These are phyloP conservation scores for Typhlomys cinereus DNA, from an alignment of 2,113 vertebrate species.

Conservation along the genomic window DNA sequence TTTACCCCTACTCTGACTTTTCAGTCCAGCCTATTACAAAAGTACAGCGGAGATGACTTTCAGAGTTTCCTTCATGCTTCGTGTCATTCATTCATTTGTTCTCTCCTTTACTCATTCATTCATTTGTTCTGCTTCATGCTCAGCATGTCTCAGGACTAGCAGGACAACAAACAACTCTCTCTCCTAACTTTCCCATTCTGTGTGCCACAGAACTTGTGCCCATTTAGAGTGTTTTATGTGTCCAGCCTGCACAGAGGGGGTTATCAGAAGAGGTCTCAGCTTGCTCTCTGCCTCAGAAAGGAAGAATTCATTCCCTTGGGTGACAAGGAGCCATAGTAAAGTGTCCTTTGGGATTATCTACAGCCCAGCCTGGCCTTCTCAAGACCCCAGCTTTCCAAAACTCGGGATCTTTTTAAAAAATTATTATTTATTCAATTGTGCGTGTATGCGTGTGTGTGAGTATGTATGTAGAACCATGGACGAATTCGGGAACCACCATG, in stretches of 20 bases:
- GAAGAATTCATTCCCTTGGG: background rate
- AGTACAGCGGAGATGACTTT: background rate
- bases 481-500: no score
- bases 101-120: background rate
- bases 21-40: background rate
- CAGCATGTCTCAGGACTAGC: background rate
- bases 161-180: background rate
- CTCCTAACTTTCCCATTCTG: background rate
- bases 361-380: background rate
- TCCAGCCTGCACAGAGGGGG: background rate
- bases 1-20: conserved; percentile 18
- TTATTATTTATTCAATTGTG: no score
- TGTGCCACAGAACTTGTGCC: background rate
- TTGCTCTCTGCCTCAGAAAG: background rate
- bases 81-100: background rate
- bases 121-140: background rate
- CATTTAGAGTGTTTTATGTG: background rate
- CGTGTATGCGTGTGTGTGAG: no score
- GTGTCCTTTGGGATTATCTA: background rate
- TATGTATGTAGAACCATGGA: no score
- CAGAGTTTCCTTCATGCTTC: background rate
- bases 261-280: background rate
- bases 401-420: no score
- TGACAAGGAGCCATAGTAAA: background rate
- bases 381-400: background rate